Evolutionary conservation across 2,113 vertebrate genomes (phyloP).

Genomic region (Pluvialis apricaria): DNA sequence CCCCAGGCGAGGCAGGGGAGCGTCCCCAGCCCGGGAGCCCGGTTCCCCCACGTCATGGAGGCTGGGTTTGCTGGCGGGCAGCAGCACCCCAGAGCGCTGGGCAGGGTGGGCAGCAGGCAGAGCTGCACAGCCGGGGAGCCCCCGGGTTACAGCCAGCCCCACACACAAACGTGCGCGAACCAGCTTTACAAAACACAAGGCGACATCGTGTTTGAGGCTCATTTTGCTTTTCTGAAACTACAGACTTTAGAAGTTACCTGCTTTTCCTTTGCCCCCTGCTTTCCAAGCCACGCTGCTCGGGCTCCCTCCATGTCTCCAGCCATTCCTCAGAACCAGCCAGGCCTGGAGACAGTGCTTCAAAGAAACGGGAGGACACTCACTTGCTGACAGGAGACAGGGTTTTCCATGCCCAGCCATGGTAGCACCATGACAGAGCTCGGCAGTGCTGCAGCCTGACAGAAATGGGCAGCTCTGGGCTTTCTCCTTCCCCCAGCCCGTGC

Average conservation of each 20-base stretch:
- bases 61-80: background rate
- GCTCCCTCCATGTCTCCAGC: background rate
- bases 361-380: background rate
- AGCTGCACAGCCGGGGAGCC: background rate
- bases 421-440: fast-evolving
- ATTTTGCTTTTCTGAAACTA: background rate
- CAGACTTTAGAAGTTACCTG: background rate
- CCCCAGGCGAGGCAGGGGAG: background rate
- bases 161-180: fast-evolving
- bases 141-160: background rate
- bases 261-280: background rate
- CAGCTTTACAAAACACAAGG: background rate
- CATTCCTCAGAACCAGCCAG: background rate
- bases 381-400: background rate
- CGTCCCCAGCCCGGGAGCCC: background rate
- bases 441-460: background rate
- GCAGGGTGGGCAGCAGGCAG: background rate
- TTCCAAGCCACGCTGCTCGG: background rate
- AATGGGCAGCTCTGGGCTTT: background rate
- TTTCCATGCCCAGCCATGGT: fast-evolving
- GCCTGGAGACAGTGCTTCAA: background rate
- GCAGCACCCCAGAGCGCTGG: background rate
- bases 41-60: fast-evolving
- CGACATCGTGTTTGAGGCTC: fast-evolving
- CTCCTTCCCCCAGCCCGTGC: background rate